Conservation (phyloP, 1,140 invertebrate genomes). For the Spodoptera frugiperda region DNA sequence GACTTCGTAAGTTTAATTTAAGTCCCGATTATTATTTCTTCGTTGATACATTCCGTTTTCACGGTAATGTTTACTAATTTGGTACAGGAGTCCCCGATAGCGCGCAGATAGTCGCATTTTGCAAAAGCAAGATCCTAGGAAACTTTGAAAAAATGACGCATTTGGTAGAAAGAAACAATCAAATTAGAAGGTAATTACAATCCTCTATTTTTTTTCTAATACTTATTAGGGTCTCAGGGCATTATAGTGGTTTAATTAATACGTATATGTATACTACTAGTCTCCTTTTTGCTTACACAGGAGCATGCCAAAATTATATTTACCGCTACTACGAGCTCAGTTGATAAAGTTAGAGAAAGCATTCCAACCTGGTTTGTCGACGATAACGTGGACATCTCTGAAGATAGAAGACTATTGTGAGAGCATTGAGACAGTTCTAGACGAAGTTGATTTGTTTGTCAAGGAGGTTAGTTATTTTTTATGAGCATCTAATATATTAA, state of each 20-base stretch:
- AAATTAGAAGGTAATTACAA: conserved; percentile 68
- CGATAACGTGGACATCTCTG: conserved; percentile 93
- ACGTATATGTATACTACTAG: background rate
- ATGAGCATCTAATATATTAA: too few relatives aligned
- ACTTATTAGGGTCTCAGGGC: background rate
- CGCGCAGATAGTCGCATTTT: conserved; percentile 89
- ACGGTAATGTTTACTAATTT: conserved; percentile 14
- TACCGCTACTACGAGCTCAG: conserved; percentile 89
- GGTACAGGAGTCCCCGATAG: conserved; percentile 87
- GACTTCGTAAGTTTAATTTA: conserved; percentile 81
- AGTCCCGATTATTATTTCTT: background rate
- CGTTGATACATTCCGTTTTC: conserved; percentile 5
- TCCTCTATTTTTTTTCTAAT: background rate
- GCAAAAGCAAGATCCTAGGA: conserved; percentile 88
- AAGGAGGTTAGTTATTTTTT: conserved; percentile 84
- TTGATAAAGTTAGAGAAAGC: conserved; percentile 89
- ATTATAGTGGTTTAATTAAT: background rate
- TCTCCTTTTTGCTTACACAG: conserved; percentile 54
- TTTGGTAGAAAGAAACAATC: conserved; percentile 87
- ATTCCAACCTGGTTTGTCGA: conserved; percentile 92
- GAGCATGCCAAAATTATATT: conserved; percentile 88
- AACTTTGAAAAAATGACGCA: conserved; percentile 87
- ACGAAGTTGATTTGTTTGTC: conserved; percentile 90
- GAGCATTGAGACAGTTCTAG: conserved; percentile 86
- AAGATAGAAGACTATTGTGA: conserved; percentile 89